Evolutionary conservation across 2,888 invertebrate species (phyloP).

Genomic region (Drosophila imparisetae): DNA sequence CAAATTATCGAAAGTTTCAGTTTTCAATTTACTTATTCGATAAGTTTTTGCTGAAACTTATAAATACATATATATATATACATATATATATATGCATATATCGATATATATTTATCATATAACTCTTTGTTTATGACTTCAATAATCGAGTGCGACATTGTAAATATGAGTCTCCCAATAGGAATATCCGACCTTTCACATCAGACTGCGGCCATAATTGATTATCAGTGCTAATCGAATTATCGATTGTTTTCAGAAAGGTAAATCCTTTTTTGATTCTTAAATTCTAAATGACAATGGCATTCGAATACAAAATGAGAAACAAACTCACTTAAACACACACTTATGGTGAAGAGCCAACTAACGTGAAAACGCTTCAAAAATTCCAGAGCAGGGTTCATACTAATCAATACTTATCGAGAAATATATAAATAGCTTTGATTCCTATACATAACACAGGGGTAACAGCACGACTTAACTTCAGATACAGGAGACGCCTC

Average conservation of each 20-base stretch:
- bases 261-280: neutral
- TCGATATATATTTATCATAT: too few relatives aligned
- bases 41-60: neutral
- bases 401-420: too few relatives aligned
- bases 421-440: neutral
- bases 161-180: neutral
- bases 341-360: neutral
- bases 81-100: neutral
- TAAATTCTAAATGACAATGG: neutral
- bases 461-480: neutral
- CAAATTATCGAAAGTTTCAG: neutral
- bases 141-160: neutral
- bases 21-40: neutral
- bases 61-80: neutral
- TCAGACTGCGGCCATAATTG: neutral
- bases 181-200: neutral
- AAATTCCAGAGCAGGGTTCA: neutral
- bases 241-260: neutral
- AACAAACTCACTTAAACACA: neutral
- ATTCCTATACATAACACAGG: rapidly evolving
- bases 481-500: neutral
- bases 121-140: neutral
- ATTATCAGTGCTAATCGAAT: neutral
- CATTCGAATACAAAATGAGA: neutral
- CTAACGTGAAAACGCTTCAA: neutral